Evolutionary conservation across 2,888 invertebrate species (phyloP).

Genomic region (Pycnomerus fuliginosus): DNA sequence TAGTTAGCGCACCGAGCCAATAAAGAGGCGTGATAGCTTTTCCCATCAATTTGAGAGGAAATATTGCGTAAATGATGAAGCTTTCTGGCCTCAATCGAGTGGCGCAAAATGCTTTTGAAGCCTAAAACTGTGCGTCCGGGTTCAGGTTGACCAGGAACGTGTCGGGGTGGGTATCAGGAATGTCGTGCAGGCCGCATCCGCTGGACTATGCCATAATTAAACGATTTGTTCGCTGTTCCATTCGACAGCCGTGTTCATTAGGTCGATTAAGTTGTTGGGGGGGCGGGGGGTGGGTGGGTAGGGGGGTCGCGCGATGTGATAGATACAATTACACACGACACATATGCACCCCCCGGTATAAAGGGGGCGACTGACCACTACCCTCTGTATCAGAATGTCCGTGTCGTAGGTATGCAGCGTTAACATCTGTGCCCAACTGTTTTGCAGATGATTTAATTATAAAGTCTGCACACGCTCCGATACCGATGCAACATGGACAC

Average conservation of each 20-base stretch:
- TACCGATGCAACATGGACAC: constrained; percentile 2
- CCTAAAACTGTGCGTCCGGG: constrained; percentile 22
- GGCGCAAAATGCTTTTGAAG: constrained; percentile 16
- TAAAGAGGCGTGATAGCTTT: constrained; percentile 13
- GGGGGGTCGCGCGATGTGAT: constrained; percentile 34
- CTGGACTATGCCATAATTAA: constrained; percentile 42
- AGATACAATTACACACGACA: constrained; percentile 41
- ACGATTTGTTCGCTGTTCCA: constrained; percentile 44
- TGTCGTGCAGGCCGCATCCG: constrained; percentile 34
- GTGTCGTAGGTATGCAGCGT: constrained; percentile 12
- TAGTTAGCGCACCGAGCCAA: neutral
- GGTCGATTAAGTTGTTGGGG: constrained; percentile 44
- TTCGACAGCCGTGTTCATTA: constrained; percentile 44
- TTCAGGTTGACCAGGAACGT: constrained; percentile 11
- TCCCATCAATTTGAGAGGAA: constrained; percentile 21
- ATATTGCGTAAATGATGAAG: constrained; percentile 23
- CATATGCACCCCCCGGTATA: constrained; percentile 32
- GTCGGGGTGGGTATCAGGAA: constrained; percentile 26
- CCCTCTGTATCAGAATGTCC: constrained; percentile 1
- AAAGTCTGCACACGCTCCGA: constrained; percentile 22
- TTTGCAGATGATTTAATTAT: constrained; percentile 33
- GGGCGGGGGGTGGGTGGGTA: too few species aligned
- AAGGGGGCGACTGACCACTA: constrained; percentile 7
- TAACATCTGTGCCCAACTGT: constrained; percentile 26
- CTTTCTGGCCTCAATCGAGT: constrained; percentile 19